A percentile compares a stretch with the other conserved stretches of the same genome.
These are phyloP conservation scores for Entomobrya proxima DNA, from an alignment of 2,888 invertebrate species.

Conservation along the genomic window DNA sequence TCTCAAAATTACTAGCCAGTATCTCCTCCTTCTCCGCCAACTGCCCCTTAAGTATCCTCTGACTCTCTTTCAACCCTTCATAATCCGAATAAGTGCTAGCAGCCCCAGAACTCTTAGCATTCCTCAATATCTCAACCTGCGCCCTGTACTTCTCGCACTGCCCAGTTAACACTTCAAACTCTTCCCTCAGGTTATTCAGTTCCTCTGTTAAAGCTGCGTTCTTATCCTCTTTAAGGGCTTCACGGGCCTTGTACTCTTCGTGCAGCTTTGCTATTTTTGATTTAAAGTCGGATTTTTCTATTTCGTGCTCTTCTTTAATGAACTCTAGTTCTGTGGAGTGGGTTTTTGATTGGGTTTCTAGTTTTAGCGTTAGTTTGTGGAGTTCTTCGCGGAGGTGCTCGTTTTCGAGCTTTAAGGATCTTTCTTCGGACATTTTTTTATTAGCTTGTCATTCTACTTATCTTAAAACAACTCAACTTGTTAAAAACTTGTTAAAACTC, in stretches of 20 bases:
- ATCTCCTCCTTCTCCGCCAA: conserved; percentile 46
- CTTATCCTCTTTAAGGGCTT: conserved; percentile 50
- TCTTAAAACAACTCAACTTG: too few relatives aligned
- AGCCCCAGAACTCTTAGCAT: not conserved
- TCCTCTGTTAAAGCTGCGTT: conserved; percentile 22
- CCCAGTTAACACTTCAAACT: not conserved
- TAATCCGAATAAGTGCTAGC: conserved; percentile 40
- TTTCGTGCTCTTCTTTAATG: conserved; percentile 54
- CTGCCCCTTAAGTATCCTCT: conserved; percentile 23
- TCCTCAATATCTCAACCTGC: conserved; percentile 34
- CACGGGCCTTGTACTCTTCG: conserved; percentile 42
- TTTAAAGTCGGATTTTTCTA: not conserved
- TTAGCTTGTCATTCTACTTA: too few relatives aligned
- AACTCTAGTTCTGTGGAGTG: conserved; percentile 55
- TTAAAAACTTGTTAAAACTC: too few relatives aligned
- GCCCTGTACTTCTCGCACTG: conserved; percentile 28
- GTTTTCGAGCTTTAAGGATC: conserved; percentile 19
- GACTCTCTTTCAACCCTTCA: conserved; percentile 43
- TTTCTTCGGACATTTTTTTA: not conserved
- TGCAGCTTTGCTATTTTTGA: not conserved
- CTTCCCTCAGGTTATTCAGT: conserved; percentile 31
- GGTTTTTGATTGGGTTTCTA: conserved; percentile 37
- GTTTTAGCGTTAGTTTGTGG: conserved; percentile 61
- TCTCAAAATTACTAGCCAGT: not conserved
- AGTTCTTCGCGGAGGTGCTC: conserved; percentile 63